These are phyloP conservation scores for Bovichtus diacanthus DNA, from an alignment of 2,797 vertebrate species.

Conservation along the genomic window DNA sequence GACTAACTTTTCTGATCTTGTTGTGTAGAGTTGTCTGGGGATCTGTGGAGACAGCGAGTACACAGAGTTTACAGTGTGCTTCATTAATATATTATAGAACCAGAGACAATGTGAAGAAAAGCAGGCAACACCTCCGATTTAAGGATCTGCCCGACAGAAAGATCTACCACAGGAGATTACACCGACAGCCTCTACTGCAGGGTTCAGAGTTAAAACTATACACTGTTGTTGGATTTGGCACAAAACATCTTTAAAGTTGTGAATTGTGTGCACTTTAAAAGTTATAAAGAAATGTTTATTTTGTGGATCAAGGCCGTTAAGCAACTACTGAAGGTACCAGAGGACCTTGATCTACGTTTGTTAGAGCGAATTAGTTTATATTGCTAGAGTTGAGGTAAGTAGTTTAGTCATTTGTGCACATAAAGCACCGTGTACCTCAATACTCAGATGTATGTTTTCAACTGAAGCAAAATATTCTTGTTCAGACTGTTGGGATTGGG, in stretches of 20 bases:
- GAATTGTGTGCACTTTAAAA: background rate
- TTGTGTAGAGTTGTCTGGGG: constrained; percentile 87
- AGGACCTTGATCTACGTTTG: constrained; percentile 15
- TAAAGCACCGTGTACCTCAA: constrained; percentile 82
- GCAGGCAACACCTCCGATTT: constrained; percentile 12
- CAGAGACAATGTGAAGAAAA: constrained; percentile 23
- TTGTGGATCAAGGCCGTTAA: constrained; percentile 11
- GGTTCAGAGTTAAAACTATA: constrained; percentile 14
- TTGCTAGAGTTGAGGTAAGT: constrained; percentile 53
- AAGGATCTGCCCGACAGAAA: constrained; percentile 20
- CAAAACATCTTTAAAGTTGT: constrained; percentile 18
- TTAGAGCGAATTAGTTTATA: constrained; percentile 33
- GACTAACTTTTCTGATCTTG: constrained; percentile 85
- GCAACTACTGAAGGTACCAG: background rate
- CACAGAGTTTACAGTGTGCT: constrained; percentile 19
- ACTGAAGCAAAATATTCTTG: constrained; percentile 79
- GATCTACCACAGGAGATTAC: constrained; percentile 36
- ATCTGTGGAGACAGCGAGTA: constrained; percentile 80
- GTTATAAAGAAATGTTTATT: background rate
- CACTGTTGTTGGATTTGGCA: constrained; percentile 1
- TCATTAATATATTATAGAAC: constrained; percentile 39
- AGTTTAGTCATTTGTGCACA: constrained; percentile 55
- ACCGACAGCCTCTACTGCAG: constrained; percentile 41
- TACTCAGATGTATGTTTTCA: constrained; percentile 84
- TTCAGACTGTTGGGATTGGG: constrained; percentile 80